Percentiles rank a stretch among this genome's conserved stretches.
These are phyloP conservation scores for Lepas anatifera DNA, from an alignment of 2,888 invertebrate genomes.

Conservation along the genomic window DNA sequence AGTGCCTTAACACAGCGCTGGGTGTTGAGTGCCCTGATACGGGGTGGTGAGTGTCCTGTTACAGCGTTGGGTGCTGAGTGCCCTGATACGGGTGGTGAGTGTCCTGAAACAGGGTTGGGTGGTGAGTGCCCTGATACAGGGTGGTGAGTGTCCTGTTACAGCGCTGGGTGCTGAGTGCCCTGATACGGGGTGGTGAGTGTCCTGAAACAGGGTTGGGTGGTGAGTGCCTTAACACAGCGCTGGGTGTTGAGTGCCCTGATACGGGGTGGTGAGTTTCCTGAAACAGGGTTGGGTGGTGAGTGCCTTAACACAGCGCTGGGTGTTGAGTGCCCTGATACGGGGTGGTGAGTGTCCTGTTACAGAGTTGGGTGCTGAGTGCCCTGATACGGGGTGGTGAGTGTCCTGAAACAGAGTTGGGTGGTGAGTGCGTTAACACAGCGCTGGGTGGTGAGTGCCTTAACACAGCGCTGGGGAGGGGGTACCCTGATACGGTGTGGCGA, in stretches of 20 bases:
- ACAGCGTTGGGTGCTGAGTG: neutral
- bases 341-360: neutral
- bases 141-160: neutral
- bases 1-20: neutral
- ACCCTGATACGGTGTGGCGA: too few relatives aligned
- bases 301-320: neutral
- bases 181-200: neutral
- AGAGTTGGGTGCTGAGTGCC: neutral
- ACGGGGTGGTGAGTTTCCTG: neutral
- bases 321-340: neutral
- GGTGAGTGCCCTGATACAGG: neutral
- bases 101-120: too few relatives aligned
- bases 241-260: neutral
- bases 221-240: neutral
- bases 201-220: too few relatives aligned
- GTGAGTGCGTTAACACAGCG: constrained; percentile 97
- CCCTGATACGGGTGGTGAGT: too few relatives aligned
- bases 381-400: neutral
- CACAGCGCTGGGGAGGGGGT: neutral
- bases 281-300: neutral
- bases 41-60: neutral
- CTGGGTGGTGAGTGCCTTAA: constrained; percentile 65
- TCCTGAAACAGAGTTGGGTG: constrained; percentile 42
- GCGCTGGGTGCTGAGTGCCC: neutral
- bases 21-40: neutral